Evolutionary conservation across 2,797 vertebrate species (phyloP).

Genomic region (Gymnodraco acuticeps): DNA sequence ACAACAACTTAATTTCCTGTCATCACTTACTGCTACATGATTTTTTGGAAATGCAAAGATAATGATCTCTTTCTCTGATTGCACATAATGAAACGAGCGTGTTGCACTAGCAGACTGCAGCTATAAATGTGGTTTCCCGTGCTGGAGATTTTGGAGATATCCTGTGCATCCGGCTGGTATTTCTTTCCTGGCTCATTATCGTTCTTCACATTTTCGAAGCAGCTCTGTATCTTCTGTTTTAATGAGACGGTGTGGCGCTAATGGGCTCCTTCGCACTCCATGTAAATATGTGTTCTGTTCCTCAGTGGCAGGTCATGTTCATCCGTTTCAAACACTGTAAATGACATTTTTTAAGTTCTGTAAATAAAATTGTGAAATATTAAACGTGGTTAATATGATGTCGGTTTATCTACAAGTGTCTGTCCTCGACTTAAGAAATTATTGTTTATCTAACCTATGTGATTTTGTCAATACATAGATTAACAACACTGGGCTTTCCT

Average conservation of each 20-base stretch:
- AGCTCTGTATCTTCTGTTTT: slow-evolving; percentile 14
- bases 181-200: slow-evolving; percentile 4
- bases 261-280: slow-evolving; percentile 9
- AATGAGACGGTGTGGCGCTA: slow-evolving; percentile 22
- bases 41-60: slow-evolving; percentile 32
- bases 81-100: slow-evolving; percentile 16
- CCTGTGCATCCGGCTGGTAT: slow-evolving; percentile 13
- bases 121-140: slow-evolving; percentile 31
- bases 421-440: no score
- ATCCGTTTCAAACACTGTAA: slow-evolving; percentile 53
- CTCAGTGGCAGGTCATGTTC: slow-evolving; percentile 18
- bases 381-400: not conserved
- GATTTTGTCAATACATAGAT: no score
- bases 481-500: no score
- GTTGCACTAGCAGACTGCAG: slow-evolving; percentile 38
- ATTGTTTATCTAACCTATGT: no score
- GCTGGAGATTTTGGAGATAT: slow-evolving; percentile 11
- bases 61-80: slow-evolving; percentile 26
- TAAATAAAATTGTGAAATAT: slow-evolving; percentile 68
- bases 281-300: slow-evolving; percentile 59
- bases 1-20: not conserved
- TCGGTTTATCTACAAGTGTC: no score
- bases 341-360: slow-evolving; percentile 58
- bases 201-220: slow-evolving; percentile 19
- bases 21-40: slow-evolving; percentile 21